Evolutionary conservation across 2,113 vertebrate species (phyloP).

Genomic region (Heptranchias perlo): DNA sequence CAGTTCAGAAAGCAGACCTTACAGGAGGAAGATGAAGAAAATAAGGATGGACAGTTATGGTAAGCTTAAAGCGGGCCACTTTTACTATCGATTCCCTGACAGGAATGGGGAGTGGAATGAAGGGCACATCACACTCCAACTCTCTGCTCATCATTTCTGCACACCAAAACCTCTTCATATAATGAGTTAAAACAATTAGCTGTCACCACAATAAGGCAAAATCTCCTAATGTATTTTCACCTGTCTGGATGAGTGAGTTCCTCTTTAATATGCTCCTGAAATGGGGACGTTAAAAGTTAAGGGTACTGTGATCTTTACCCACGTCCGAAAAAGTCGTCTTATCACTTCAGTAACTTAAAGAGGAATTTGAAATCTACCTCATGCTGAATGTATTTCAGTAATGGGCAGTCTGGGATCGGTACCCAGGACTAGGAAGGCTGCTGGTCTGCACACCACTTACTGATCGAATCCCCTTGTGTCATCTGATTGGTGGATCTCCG

Average conservation of each 20-base stretch:
- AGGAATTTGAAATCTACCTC: no score
- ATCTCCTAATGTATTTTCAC: background rate
- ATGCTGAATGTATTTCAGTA: no score
- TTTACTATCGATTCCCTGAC: background rate
- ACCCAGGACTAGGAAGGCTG: no score
- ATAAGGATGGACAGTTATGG: slow-evolving; percentile 70
- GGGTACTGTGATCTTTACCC: no score
- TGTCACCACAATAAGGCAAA: background rate
- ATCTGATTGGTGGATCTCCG: no score
- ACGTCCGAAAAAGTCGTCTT: no score
- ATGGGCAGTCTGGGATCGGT: no score
- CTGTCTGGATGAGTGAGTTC: background rate
- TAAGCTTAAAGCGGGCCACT: slow-evolving; percentile 50
- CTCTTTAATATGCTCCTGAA: no score
- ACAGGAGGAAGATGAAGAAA: slow-evolving; percentile 65
- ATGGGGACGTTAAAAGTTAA: no score
- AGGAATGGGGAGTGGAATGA: background rate
- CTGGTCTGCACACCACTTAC: no score
- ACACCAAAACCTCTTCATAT: background rate
- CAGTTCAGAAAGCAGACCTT: slow-evolving; percentile 56
- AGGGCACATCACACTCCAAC: background rate
- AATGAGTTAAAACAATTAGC: background rate
- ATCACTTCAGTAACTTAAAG: no score
- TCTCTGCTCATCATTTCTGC: background rate
- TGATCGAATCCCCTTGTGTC: no score